Evolutionary conservation across 2,888 invertebrate genomes (phyloP).

Genomic region (Sarcophaga rosellei): DNA sequence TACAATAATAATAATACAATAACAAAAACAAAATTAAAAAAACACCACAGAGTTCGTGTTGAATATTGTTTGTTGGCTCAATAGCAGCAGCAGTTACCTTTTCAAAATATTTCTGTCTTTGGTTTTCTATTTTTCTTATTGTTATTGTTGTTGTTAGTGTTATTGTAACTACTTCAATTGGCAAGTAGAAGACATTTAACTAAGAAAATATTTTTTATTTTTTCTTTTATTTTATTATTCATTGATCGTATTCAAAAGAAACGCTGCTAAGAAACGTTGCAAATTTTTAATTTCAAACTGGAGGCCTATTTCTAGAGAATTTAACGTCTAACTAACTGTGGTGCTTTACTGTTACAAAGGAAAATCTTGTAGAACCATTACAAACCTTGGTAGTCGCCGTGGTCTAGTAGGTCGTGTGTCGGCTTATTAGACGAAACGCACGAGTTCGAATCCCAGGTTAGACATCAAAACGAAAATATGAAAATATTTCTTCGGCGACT

Average conservation of each 20-base stretch:
- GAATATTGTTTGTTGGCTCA: conserved; percentile 10
- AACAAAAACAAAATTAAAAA: conserved; percentile 6
- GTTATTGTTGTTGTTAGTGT: neutral
- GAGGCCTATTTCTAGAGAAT: too few species aligned
- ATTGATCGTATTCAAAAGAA: conserved; percentile 44
- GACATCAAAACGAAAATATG: too few species aligned
- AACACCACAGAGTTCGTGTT: conserved; percentile 42
- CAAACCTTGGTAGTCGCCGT: too few species aligned
- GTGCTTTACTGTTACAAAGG: too few species aligned
- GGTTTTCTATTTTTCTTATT: neutral
- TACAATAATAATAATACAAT: neutral
- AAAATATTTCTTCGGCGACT: too few species aligned
- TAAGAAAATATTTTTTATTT: conserved; percentile 38
- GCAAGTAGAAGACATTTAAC: conserved; percentile 36
- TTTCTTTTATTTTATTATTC: conserved; percentile 6
- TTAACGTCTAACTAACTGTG: too few species aligned
- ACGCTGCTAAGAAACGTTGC: too few species aligned
- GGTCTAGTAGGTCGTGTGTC: too few species aligned
- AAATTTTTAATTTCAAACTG: too few species aligned
- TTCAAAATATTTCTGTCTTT: neutral
- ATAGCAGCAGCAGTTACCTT: neutral
- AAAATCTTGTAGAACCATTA: too few species aligned
- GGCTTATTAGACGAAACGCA: too few species aligned
- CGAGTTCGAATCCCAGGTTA: too few species aligned
- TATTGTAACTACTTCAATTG: conserved; percentile 27